Evolutionary conservation across 2,113 vertebrate species (phyloP).

Genomic region (Triplophysa dalaica): DNA sequence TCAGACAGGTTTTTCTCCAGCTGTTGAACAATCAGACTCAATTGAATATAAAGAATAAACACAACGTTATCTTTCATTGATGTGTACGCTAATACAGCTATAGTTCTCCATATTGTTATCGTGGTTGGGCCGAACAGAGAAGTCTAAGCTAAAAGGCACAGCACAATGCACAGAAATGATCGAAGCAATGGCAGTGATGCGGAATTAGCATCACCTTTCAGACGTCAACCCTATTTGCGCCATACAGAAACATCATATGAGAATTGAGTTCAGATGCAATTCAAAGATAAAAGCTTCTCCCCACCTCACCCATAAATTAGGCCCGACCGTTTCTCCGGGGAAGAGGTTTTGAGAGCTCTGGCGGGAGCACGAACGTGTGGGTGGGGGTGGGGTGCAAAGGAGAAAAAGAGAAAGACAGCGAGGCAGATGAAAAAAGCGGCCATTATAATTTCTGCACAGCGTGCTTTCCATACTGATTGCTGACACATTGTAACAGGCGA

Average conservation of each 20-base stretch:
- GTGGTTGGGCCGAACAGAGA: background rate
- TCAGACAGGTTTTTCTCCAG: too few relatives aligned
- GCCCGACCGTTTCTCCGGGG: conserved; percentile 47
- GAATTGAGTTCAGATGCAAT: conserved; percentile 39
- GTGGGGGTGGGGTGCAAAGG: conserved; percentile 9
- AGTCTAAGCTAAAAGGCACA: background rate
- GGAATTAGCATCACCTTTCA: conserved; percentile 38
- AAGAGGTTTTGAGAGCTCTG: conserved; percentile 45
- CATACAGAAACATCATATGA: conserved; percentile 23
- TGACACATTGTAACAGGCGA: conserved; percentile 71
- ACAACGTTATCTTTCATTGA: too few relatives aligned
- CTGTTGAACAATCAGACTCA: too few relatives aligned
- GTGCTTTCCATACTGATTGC: conserved; percentile 70
- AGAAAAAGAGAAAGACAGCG: conserved; percentile 57
- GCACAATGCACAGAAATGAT: conserved; percentile 8
- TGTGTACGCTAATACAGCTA: too few relatives aligned
- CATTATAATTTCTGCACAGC: conserved; percentile 72
- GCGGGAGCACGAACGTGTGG: background rate
- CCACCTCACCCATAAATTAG: conserved; percentile 45
- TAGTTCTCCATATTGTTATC: too few relatives aligned
- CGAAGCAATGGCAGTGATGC: conserved; percentile 15
- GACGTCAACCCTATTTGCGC: conserved; percentile 18
- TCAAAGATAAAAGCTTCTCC: conserved; percentile 60
- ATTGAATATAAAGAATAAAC: too few relatives aligned
- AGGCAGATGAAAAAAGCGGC: conserved; percentile 69